Conservation (phyloP, 2,888 invertebrate species). For the Drosophila nigritarsus region DNA sequence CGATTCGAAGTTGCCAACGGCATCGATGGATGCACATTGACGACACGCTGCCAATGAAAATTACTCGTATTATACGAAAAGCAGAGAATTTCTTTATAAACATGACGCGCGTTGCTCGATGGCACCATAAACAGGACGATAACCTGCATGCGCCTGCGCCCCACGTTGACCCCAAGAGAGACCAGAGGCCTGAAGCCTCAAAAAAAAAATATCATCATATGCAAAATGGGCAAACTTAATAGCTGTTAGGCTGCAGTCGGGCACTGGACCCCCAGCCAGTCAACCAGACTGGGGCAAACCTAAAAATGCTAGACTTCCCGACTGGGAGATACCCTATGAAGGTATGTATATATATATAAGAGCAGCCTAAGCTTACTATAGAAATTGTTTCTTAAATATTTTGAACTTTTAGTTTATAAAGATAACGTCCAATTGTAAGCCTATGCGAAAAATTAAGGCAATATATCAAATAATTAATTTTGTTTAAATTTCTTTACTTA, state of each 20-base stretch:
- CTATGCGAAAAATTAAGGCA: background rate
- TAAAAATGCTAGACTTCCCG: background rate
- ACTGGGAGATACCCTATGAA: background rate
- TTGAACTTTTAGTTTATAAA: background rate
- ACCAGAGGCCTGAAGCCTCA: constrained; percentile 15
- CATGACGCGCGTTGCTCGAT: constrained; percentile 57
- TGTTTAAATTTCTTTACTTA: background rate
- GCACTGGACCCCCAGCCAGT: constrained; percentile 25
- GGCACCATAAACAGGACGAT: constrained; percentile 74
- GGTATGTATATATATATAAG: background rate
- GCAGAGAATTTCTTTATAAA: constrained; percentile 70
- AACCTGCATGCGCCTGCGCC: constrained; percentile 58
- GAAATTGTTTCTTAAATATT: background rate
- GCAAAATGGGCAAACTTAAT: constrained; percentile 68
- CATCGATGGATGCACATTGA: constrained; percentile 54
- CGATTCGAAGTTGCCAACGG: constrained; percentile 32
- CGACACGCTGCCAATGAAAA: constrained; percentile 63
- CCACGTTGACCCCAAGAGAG: constrained; percentile 54
- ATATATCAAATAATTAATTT: background rate
- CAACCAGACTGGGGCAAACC: constrained; percentile 5
- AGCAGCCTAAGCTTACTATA: background rate
- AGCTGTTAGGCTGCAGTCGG: constrained; percentile 59
- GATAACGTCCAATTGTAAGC: background rate
- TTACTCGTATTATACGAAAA: constrained; percentile 60
- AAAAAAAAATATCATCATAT: constrained; percentile 57